Evolutionary conservation across 1,140 invertebrate species (phyloP), one percentile per base, ranked within the genome.

Genomic region (Stegodyphus mimosarum): DNA sequence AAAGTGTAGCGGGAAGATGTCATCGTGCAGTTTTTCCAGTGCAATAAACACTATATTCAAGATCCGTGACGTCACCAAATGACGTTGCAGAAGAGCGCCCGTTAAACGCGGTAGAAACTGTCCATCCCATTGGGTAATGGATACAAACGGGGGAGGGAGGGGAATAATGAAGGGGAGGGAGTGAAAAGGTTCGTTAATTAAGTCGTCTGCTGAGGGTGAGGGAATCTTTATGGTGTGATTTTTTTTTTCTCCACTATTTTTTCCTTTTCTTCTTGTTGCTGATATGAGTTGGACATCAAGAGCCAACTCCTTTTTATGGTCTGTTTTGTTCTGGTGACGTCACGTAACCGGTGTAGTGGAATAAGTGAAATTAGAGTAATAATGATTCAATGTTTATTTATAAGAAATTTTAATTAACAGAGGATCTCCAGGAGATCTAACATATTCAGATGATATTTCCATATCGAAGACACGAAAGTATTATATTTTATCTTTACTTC

Each of bases 81-180:
- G 77, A 79, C 77, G 77, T 70, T 70, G 52, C 67, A 70, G n/a
- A 9, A 64, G 49, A 79, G 50, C 69, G 64, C 64, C 64, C 64
- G 67, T 79, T 79, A 79, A 79, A 79, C 77, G 64, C 53, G 53
- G 77, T 79, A 79, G 77, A 79, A 79, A 79, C 51, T 53, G 67
- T 79, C 51, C 77, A 52, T 70, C 50, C 66, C 49, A n/a, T 70
- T 70, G 51, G 33, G 64, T 70, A 79, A 79, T 70, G 64, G 77
- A 69, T 63, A 77, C 48, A 63, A 77, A 77, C 63, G 75, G 55
- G 18, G 15, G 55, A 53, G 33, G 60, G 74, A 11, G 15, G 51
- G 66, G 33, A 11, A n/a, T 11, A 64, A 33, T 13, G 60, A n/a
- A 10, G 11, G 11, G 48, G 55, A 48, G 66, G 63, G 11, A 77